Evolutionary conservation across 2,113 vertebrate genomes (phyloP).

Genomic region (Piaya cayana): DNA sequence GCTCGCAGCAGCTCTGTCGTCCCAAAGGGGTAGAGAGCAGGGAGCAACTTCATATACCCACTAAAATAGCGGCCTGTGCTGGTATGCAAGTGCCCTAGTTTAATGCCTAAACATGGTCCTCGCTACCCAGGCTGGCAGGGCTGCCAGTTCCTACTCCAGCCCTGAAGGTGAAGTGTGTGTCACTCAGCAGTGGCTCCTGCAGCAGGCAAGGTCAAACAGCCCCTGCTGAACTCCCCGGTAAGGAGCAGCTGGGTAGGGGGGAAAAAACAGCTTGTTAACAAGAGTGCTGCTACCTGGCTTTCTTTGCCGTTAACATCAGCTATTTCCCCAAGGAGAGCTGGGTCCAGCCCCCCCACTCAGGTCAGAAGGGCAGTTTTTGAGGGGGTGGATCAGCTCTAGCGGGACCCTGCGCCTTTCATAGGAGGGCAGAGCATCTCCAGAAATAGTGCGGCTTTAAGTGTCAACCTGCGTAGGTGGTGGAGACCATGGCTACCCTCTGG

Average conservation of each 20-base stretch:
- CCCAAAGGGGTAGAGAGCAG: conserved; percentile 39
- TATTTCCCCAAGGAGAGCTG: not conserved
- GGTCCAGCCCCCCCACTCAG: not conserved
- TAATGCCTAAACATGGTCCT: conserved; percentile 70
- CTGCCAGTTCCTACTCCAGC: conserved; percentile 35
- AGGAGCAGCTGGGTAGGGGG: not conserved
- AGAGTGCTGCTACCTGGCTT: accelerated
- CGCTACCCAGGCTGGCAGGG: conserved; percentile 53
- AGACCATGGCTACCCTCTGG: not conserved
- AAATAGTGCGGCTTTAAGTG: not conserved
- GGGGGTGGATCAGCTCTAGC: not conserved
- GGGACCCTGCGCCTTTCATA: not conserved
- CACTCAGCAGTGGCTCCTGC: not conserved
- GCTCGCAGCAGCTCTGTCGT: not conserved
- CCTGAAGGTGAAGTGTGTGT: conserved; percentile 63
- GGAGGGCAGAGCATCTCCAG: not conserved
- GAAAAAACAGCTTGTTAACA: not conserved
- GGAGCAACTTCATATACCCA: conserved; percentile 48
- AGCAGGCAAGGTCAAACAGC: conserved; percentile 27
- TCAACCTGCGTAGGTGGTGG: accelerated
- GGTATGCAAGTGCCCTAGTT: conserved; percentile 58
- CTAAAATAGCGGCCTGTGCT: conserved; percentile 61
- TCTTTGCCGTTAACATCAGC: not conserved
- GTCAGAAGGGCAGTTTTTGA: not conserved
- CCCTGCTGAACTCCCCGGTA: not conserved